Evolutionary conservation across 2,797 vertebrate genomes (phyloP), one percentile per base, ranked within the genome.

Genomic region (Emydoidea blandingii): DNA sequence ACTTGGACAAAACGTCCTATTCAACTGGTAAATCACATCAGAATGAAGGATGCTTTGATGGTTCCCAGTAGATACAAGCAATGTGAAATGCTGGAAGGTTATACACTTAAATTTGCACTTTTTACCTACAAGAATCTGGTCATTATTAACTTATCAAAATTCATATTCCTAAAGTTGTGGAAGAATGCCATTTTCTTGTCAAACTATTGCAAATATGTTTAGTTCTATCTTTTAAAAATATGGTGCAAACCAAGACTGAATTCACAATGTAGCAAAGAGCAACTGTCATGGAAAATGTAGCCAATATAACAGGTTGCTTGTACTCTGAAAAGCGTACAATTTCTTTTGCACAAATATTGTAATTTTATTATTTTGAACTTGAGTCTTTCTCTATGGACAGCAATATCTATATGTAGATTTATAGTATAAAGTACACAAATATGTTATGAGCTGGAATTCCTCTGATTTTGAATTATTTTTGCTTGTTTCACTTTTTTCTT

Each of bases 1-100:
- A 79, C 98, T 99, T 37, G 99, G 99, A 97, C 99, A 99, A 97
- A 99, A 99, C 96, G 97, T 98, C 0, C 97, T 99, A n/a, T 99
- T 99, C 98, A 99, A 98, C 98, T 99, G 99, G 99, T 99, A 98
- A 99, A 97, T 53, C 79, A 83, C 89, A 88, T 96, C 79, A 96
- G 86, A 92, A 96, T 86, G 93, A 96, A 96, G 86, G 81, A 92
- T 86, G 57, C 79, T 93, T 90, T 91, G 91, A 87, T 96, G 91
- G 91, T 96, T 94, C 53, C 87, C 87, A 94, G 52, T 91, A 88
- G 74, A 96, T 94, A 88, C 29, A 89, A 29, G 56, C 94, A 92
- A 72, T 94, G 85, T 91, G 93, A 97, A 97, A 95, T 85, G 76
- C 88, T 94, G 85, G 59, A 86, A 89, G 80, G 94, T 93, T 97